Evolutionary conservation across 2,888 invertebrate species (phyloP).

Genomic region (Drosophila lutescens): DNA sequence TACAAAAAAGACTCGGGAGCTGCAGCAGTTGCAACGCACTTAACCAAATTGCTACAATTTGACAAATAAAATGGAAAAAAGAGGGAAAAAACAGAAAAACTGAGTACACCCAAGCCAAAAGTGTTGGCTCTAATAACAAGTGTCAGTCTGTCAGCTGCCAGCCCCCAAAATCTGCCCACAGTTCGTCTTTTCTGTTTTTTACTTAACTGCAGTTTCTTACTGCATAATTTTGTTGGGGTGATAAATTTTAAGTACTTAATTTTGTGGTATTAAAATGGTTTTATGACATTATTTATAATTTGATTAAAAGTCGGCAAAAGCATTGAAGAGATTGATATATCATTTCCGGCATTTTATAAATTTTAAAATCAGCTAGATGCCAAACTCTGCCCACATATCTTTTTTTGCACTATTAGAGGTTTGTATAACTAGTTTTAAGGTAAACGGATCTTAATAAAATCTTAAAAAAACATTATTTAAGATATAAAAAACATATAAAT

Average conservation of each 20-base stretch:
- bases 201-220: conserved; percentile 23
- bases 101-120: conserved; percentile 56
- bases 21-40: conserved; percentile 57
- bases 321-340: conserved; percentile 22
- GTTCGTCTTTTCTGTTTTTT: conserved; percentile 6
- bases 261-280: conserved; percentile 44
- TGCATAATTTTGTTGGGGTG: conserved; percentile 34
- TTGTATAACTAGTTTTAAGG: not conserved
- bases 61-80: conserved; percentile 34
- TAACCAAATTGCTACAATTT: conserved; percentile 69
- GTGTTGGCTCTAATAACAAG: conserved; percentile 75
- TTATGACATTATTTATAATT: conserved; percentile 55
- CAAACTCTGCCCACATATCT: conserved; percentile 21
- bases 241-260: conserved; percentile 68
- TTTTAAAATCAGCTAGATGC: conserved; percentile 19
- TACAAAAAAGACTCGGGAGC: conserved; percentile 30
- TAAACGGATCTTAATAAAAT: too few species aligned
- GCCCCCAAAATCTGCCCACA: conserved; percentile 72
- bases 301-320: conserved; percentile 66
- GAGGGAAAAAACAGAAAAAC: not conserved
- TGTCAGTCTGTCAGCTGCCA: conserved; percentile 72
- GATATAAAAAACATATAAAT: too few species aligned
- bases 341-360: conserved; percentile 47
- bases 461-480: too few species aligned
- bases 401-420: not conserved